Conservation (phyloP, 1,140 invertebrate genomes). For the Littorina saxatilis region DNA sequence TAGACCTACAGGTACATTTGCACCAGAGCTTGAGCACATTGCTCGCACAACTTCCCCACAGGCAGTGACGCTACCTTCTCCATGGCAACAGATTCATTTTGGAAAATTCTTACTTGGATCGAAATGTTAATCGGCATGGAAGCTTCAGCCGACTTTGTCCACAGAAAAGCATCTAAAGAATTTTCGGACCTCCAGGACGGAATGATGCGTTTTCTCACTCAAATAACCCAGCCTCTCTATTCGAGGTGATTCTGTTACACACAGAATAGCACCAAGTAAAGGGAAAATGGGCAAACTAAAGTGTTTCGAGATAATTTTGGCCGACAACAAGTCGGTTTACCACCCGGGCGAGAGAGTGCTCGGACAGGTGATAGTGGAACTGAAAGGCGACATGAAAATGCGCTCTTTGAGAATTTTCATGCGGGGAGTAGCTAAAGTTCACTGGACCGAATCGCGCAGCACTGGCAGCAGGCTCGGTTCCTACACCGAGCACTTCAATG, state of each 20-base stretch:
- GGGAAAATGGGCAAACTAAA: constrained; percentile 77
- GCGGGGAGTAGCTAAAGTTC: constrained; percentile 77
- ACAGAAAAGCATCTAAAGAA: constrained; percentile 20
- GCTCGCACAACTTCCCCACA: too few species aligned
- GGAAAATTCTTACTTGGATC: constrained; percentile 49
- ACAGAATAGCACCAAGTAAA: neutral
- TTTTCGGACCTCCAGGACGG: constrained; percentile 31
- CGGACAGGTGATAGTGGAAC: constrained; percentile 76
- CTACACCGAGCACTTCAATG: constrained; percentile 78
- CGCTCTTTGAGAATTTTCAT: constrained; percentile 76
- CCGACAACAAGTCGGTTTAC: constrained; percentile 75
- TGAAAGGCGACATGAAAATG: constrained; percentile 78
- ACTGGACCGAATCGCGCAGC: constrained; percentile 78
- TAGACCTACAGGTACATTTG: too few species aligned
- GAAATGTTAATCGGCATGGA: neutral
- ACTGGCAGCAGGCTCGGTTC: constrained; percentile 76
- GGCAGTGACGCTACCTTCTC: constrained; percentile 2
- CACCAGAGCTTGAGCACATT: too few species aligned
- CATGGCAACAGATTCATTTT: constrained; percentile 28
- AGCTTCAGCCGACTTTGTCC: neutral
- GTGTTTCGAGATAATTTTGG: constrained; percentile 76
- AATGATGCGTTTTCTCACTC: constrained; percentile 25
- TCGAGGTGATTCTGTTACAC: neutral
- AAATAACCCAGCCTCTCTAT: neutral
- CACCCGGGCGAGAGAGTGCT: constrained; percentile 76